phyloP scores from a whole-genome alignment of 2,113 vertebrate genomes.

The Numida meleagris region DNA sequence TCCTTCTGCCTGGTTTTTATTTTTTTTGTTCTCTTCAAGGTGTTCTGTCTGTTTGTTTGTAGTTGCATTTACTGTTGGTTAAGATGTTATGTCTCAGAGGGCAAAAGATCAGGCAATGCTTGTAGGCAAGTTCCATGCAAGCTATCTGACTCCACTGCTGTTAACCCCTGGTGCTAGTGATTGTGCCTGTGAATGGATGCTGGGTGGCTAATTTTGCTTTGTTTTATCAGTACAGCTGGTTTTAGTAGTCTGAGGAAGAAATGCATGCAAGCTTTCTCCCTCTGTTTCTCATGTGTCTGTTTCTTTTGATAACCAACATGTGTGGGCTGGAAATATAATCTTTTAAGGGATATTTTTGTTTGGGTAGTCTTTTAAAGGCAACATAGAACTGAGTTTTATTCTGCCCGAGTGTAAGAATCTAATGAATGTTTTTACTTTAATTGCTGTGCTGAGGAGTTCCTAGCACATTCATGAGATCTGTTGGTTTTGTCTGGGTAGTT shows the following conservation, averaged over 20 bases:
- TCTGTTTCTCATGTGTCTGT: background rate
- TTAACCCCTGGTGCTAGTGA: background rate
- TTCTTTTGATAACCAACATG: constrained; percentile 45
- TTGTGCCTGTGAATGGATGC: background rate
- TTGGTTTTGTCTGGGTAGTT: background rate
- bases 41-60: background rate
- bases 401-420: constrained; percentile 12
- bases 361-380: constrained; percentile 24
- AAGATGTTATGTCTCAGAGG: background rate
- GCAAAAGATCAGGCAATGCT: accelerated
- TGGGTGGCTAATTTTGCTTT: background rate
- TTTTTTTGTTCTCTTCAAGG: background rate
- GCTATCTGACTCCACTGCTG: accelerated
- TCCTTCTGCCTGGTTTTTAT: background rate
- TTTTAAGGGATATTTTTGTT: constrained; percentile 25
- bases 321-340: constrained; percentile 62
- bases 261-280: background rate
- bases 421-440: constrained; percentile 29
- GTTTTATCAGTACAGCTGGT: background rate
- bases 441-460: constrained; percentile 3
- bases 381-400: background rate
- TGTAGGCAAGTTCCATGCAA: background rate
- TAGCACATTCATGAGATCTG: background rate
- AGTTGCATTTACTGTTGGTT: background rate
- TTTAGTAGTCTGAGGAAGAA: background rate